Base-by-base conservation (phyloP, 2,797 vertebrate genomes). In the Propithecus perrieri region DNA sequence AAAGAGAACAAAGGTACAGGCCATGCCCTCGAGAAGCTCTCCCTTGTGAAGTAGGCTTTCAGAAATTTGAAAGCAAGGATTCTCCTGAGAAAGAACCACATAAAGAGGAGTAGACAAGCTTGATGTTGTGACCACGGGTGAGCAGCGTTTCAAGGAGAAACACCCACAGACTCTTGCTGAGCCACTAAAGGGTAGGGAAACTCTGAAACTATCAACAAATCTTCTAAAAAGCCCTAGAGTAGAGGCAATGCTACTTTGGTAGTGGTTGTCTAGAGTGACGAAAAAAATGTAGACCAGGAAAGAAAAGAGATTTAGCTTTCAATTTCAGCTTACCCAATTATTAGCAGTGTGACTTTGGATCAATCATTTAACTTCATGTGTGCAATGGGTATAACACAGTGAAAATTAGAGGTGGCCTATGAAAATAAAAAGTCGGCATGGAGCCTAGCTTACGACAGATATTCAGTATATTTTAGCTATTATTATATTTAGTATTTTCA, bases 1-100 rank as follows among this genome's bases (percentile, higher is more conserved):
- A 69, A 30, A 35, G 33, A 65, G 15, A 92, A 91, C 33, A 78
- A 80, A 86, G 35, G 63, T 22, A 26, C 10, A 79, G 17, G 8
- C 3, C 67, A 11, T 88, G 20, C 13, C 72, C 7, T 75, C 26
- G 33, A 74, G n/a, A 63, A 88, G 9, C 26, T 90, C 50, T 85
- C 9, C 15, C 5, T 90, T 92, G 55, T 50, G n/a, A 94, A 75
- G 20, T 15, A 76, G 35, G 28, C 30, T 85, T 91, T 33, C 15
- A 71, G 92, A 96, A 78, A 76, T n/a, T 28, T 85, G 72, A 93
- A 85, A 93, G 22, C 35, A 81, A 91, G 43, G 71, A 7, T 3
- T 83, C 30, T 53, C 26, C 14, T n/a, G 57, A 53, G 22, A 86
- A 92, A 63, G n/a, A 92, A n/a, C 59, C 18, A 59, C 20, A 35